phyloP scores from a whole-genome alignment of 1,140 invertebrate species.

The Samia ricini region DNA sequence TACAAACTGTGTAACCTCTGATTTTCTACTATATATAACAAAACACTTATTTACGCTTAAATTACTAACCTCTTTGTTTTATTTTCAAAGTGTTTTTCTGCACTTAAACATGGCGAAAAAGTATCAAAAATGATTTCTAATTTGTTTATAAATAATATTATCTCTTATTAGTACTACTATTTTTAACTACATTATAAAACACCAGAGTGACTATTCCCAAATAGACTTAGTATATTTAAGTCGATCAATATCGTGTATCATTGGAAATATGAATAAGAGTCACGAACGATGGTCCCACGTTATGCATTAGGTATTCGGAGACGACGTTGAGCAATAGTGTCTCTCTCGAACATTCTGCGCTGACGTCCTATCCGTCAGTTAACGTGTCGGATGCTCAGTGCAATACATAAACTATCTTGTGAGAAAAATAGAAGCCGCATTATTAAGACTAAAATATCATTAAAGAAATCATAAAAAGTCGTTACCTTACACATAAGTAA shows the following conservation, averaged over 20 bases:
- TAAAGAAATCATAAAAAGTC: too few relatives aligned
- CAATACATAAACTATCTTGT: not conserved
- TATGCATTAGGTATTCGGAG: slow-evolving; percentile 50
- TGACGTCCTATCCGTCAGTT: slow-evolving; percentile 50
- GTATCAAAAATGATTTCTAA: not conserved
- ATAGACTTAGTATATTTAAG: too few relatives aligned
- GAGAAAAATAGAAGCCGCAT: slow-evolving; percentile 25
- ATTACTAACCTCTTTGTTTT: too few relatives aligned
- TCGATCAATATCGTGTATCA: slow-evolving; percentile 20
- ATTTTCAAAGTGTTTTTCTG: too few relatives aligned
- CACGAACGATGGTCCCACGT: not conserved
- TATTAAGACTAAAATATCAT: too few relatives aligned
- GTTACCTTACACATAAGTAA: too few relatives aligned
- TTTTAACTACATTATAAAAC: not conserved
- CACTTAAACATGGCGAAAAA: too few relatives aligned
- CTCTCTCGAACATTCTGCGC: slow-evolving; percentile 25
- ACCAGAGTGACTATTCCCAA: not conserved
- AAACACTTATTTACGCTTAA: too few relatives aligned
- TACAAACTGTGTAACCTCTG: too few relatives aligned
- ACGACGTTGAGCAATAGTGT: slow-evolving; percentile 61
- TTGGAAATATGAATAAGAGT: slow-evolving; percentile 21
- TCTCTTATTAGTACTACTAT: not conserved
- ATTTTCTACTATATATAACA: too few relatives aligned
- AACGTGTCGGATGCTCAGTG: slow-evolving; percentile 13
- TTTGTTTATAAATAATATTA: too few relatives aligned